These are phyloP conservation scores for Pteropus rufus DNA, from an alignment of 2,797 vertebrate species.

Conservation along the genomic window DNA sequence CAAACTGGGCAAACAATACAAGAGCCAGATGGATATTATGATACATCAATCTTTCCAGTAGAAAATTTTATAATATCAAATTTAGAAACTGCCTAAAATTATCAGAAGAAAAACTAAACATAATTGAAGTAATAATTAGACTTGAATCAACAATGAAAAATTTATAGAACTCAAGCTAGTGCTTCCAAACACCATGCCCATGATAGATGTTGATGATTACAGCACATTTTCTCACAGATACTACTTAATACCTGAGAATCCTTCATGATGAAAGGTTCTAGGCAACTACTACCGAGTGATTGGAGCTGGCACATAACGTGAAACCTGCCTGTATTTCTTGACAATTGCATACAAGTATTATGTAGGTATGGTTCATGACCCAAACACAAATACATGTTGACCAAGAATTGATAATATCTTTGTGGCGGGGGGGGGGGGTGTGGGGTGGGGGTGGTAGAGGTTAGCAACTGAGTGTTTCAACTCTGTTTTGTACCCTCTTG, in stretches of 20 bases:
- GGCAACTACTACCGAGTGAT: background rate
- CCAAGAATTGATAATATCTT: background rate
- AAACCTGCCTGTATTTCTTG: background rate
- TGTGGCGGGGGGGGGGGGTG: background rate
- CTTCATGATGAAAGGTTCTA: background rate
- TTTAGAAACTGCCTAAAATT: background rate
- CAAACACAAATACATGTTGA: background rate
- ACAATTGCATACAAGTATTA: background rate
- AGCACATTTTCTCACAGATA: background rate
- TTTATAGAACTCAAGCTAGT: background rate
- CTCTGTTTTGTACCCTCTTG: background rate
- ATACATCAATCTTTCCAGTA: constrained; percentile 1
- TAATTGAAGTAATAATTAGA: background rate
- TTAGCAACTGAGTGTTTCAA: background rate
- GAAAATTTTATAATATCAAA: constrained; percentile 25
- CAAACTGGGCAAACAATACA: background rate
- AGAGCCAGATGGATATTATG: background rate
- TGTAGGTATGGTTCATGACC: background rate
- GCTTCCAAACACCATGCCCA: background rate
- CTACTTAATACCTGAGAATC: background rate
- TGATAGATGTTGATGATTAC: background rate
- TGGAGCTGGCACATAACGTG: background rate
- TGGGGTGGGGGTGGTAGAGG: background rate
- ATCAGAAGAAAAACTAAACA: background rate
- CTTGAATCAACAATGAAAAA: constrained; percentile 20